Evolutionary conservation across 2,888 invertebrate genomes (phyloP).

Genomic region (Trichopria drosophilae): DNA sequence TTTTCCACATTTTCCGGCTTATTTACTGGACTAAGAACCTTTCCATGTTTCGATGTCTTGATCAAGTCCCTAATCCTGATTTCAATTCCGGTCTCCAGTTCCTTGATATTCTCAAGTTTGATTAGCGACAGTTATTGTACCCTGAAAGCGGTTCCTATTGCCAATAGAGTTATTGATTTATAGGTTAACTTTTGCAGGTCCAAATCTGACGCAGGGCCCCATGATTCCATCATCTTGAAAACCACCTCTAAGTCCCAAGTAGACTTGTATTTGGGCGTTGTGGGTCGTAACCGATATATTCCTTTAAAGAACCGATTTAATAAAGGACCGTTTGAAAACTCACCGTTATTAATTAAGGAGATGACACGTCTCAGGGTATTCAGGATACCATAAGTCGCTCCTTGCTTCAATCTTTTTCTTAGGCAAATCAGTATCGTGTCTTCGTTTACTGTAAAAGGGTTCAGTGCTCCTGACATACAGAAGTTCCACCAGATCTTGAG

Average conservation of each 20-base stretch:
- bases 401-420: not conserved
- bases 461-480: not conserved
- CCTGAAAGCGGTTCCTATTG: slow-evolving; percentile 30
- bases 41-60: too few species aligned
- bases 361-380: too few species aligned
- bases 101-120: slow-evolving; percentile 22
- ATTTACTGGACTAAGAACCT: too few species aligned
- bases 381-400: not conserved
- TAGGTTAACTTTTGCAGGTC: too few species aligned
- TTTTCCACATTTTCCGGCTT: too few species aligned
- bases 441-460: not conserved
- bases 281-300: too few species aligned
- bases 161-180: slow-evolving; percentile 30
- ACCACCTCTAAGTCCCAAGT: slow-evolving; percentile 37
- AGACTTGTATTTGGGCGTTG: too few species aligned
- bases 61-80: too few species aligned
- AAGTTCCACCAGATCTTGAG: not conserved
- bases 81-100: too few species aligned
- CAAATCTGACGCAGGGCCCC: slow-evolving; percentile 16
- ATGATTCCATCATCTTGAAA: slow-evolving; percentile 20
- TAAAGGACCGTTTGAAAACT: too few species aligned
- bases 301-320: too few species aligned
- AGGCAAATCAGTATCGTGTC: not conserved
- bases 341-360: too few species aligned
- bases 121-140: slow-evolving; percentile 28